Conservation (phyloP, 2,797 vertebrate species). For the Lagorchestes hirsutus region DNA sequence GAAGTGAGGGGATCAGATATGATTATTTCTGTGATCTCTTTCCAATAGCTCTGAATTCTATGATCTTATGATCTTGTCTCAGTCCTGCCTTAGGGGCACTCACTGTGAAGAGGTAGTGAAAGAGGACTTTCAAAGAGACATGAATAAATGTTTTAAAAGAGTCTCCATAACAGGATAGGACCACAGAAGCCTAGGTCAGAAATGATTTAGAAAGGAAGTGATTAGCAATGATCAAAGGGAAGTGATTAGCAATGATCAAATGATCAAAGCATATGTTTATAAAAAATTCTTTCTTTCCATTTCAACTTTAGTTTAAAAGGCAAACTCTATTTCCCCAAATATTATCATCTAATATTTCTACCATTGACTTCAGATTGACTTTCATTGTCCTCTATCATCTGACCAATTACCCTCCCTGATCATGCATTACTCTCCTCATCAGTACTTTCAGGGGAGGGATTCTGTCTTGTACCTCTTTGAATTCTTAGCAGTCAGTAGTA, state of each 20-base stretch:
- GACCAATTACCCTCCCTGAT: accelerated
- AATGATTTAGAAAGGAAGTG: accelerated
- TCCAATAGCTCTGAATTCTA: not conserved
- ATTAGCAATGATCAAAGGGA: accelerated
- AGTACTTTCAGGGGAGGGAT: accelerated
- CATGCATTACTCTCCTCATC: accelerated
- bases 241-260: accelerated
- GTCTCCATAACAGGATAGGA: not conserved
- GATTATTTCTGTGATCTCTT: not conserved
- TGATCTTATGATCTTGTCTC: not conserved
- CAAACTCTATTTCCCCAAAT: not conserved
- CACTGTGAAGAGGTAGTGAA: not conserved
- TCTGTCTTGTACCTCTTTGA: accelerated
- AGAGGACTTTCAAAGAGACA: not conserved
- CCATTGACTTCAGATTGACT: not conserved
- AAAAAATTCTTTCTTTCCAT: not conserved
- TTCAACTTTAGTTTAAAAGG: not conserved
- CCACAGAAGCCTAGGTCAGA: not conserved
- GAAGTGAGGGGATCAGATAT: not conserved
- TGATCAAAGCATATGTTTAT: accelerated
- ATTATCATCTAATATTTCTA: not conserved
- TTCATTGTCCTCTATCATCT: not conserved
- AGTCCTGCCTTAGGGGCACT: not conserved
- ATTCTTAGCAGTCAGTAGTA: not conserved
- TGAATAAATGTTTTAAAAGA: not conserved